phyloP scores from a whole-genome alignment of 2,888 invertebrate species.

The Noctua fimbriata region DNA sequence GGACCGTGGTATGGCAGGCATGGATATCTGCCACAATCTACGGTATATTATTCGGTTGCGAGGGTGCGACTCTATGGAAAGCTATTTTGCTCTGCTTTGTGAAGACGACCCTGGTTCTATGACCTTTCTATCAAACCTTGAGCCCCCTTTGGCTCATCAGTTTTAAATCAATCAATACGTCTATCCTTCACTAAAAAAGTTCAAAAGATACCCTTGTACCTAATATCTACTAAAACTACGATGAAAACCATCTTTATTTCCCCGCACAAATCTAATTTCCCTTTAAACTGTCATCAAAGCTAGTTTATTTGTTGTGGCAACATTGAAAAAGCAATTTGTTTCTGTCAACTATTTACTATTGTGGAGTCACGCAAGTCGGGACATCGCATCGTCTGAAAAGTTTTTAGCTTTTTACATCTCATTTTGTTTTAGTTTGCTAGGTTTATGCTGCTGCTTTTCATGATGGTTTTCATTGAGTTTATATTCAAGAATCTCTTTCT shows the following conservation, averaged over 20 bases:
- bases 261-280: constrained; percentile 58
- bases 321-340: constrained; percentile 75
- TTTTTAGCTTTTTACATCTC: constrained; percentile 30
- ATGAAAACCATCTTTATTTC: constrained; percentile 56
- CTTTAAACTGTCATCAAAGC: constrained; percentile 60
- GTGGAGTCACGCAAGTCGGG: constrained; percentile 71
- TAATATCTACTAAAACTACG: constrained; percentile 13
- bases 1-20: background rate
- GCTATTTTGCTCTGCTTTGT: background rate
- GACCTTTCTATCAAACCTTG: background rate
- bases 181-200: constrained; percentile 1
- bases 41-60: background rate
- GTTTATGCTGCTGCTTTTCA: background rate
- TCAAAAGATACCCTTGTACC: constrained; percentile 11
- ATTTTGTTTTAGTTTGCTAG: constrained; percentile 33
- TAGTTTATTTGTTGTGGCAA: constrained; percentile 59
- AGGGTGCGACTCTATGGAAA: background rate
- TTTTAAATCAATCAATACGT: background rate
- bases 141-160: background rate
- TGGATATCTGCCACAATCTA: background rate
- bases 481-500: background rate
- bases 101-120: background rate
- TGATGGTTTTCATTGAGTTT: background rate
- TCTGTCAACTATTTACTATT: constrained; percentile 70
- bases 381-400: constrained; percentile 75